Percentiles rank a stretch among this genome's conserved stretches.
phyloP scores from a whole-genome alignment of 1,140 invertebrate genomes.

The Pseudomyrmex gracilis region DNA sequence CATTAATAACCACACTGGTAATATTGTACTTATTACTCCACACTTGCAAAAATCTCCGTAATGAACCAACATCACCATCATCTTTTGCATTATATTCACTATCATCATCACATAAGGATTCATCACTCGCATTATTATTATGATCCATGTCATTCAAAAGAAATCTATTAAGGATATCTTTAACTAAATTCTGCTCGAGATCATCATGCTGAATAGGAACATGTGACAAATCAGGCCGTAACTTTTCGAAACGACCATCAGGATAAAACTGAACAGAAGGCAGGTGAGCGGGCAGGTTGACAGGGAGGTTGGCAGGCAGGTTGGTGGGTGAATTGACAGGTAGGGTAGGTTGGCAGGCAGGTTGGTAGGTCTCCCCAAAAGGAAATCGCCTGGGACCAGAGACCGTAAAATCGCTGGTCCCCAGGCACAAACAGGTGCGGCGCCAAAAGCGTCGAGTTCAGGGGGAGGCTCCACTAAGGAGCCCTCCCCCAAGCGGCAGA shows the following conservation, averaged over 20 bases:
- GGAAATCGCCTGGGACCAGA: no score
- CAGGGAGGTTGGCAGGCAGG: no score
- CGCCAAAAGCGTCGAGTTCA: no score
- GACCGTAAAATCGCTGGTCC: no score
- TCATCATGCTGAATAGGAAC: slow-evolving; percentile 2
- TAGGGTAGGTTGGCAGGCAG: no score
- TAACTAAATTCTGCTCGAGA: background rate
- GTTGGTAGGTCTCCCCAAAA: no score
- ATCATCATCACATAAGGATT: background rate
- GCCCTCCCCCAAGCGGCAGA: no score
- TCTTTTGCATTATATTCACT: background rate
- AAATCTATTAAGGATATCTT: slow-evolving; percentile 3
- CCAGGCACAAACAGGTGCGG: no score
- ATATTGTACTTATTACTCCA: slow-evolving; percentile 7
- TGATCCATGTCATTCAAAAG: background rate
- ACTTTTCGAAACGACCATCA: background rate
- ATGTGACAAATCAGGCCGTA: background rate
- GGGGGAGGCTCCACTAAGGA: no score
- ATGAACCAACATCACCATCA: background rate
- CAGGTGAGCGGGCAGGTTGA: background rate
- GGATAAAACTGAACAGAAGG: background rate
- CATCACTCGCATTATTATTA: background rate
- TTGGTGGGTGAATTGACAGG: no score
- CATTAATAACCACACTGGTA: slow-evolving; percentile 6
- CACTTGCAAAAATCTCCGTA: background rate